phyloP scores from a whole-genome alignment of 2,888 invertebrate genomes.

The Molorchus minor region DNA sequence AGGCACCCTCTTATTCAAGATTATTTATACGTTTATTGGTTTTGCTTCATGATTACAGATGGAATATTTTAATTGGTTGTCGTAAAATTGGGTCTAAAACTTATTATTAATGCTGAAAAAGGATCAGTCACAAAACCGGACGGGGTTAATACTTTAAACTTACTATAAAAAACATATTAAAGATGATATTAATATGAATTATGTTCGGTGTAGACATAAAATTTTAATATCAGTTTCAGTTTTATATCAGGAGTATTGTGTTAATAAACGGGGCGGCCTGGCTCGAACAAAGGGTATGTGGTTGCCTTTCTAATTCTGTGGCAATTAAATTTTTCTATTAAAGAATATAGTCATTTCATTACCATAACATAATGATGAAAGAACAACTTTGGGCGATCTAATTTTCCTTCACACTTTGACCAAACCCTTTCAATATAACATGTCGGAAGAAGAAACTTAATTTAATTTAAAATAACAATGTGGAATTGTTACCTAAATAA shows the following conservation, averaged over 20 bases:
- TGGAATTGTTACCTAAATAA: not conserved
- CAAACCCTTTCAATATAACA: not conserved
- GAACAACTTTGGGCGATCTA: not conserved
- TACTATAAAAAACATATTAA: conserved; percentile 55
- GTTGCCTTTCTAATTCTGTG: not conserved
- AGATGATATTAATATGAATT: conserved; percentile 56
- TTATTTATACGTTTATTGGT: conserved; percentile 16
- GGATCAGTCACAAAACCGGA: conserved; percentile 28
- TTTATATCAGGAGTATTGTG: conserved; percentile 56
- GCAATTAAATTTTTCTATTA: conserved; percentile 24
- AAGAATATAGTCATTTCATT: conserved; percentile 17
- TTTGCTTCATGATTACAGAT: conserved; percentile 17
- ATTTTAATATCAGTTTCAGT: conserved; percentile 52
- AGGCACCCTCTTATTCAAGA: conserved; percentile 9
- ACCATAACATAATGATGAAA: conserved; percentile 9
- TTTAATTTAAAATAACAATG: not conserved
- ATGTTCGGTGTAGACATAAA: conserved; percentile 54
- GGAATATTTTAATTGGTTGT: conserved; percentile 32
- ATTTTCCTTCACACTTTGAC: not conserved
- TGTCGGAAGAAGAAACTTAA: not conserved
- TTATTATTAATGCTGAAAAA: conserved; percentile 13
- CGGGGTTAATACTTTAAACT: conserved; percentile 37
- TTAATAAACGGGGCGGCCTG: conserved; percentile 50
- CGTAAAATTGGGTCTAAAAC: conserved; percentile 19
- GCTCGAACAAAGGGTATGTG: conserved; percentile 4